A percentile compares a stretch with the other conserved stretches of the same genome.
Conservation (phyloP, 2,797 vertebrate species). For the Nannoperca obscura region DNA sequence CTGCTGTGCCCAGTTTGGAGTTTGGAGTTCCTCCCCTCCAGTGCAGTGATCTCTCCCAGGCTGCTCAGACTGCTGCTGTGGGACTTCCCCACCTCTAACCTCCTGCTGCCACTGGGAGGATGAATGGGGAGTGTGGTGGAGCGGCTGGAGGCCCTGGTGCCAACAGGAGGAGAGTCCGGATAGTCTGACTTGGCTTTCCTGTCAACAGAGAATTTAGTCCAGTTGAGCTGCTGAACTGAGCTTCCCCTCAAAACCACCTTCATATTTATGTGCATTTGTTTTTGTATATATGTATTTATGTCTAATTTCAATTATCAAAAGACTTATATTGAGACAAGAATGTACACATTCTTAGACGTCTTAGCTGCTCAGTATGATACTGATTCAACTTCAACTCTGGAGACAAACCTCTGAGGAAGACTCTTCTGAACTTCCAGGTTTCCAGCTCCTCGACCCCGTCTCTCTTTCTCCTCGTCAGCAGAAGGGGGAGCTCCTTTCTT, state of each 20-base stretch:
- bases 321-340: background rate
- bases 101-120: conserved; percentile 13
- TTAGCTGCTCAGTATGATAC: background rate
- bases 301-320: background rate
- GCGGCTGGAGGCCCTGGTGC: conserved; percentile 14
- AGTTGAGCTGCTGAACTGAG: background rate
- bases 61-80: conserved; percentile 82
- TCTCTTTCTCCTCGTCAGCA: background rate
- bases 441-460: conserved; percentile 7
- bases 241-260: background rate
- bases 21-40: conserved; percentile 68
- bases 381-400: background rate
- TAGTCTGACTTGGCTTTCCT: conserved; percentile 55
- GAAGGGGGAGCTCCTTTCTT: conserved; percentile 31
- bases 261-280: background rate
- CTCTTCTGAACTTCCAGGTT: conserved; percentile 9
- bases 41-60: conserved; percentile 56
- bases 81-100: background rate
- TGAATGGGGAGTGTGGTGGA: conserved; percentile 25
- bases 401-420: conserved; percentile 75
- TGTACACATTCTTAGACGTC: background rate
- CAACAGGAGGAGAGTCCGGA: conserved; percentile 5
- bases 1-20: conserved; percentile 26
- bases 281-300: background rate
- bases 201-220: conserved; percentile 2